Percentiles rank a stretch among this genome's conserved stretches.
Conservation (phyloP, 2,797 vertebrate genomes). For the Megaceryle alcyon region DNA sequence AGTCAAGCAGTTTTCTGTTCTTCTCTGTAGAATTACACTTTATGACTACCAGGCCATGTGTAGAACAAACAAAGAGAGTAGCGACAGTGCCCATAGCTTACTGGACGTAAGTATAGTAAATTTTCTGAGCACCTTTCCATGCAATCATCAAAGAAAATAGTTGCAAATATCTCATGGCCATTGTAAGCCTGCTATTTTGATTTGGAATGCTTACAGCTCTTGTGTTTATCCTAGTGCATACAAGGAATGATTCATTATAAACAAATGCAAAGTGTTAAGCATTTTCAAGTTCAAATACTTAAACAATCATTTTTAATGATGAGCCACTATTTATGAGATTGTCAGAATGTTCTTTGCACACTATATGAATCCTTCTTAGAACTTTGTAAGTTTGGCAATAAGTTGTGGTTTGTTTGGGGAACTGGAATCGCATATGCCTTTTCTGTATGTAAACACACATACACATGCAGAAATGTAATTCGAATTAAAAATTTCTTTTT, state of each 20-base stretch:
- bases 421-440: not conserved
- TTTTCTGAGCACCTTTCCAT: conserved; percentile 52
- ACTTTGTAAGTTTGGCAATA: not conserved
- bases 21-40: conserved; percentile 88
- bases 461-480: not conserved
- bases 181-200: not conserved
- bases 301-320: not conserved
- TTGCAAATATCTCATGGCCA: not conserved
- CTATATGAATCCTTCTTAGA: not conserved
- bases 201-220: conserved; percentile 8
- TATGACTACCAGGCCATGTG: conserved; percentile 98
- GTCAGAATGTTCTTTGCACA: not conserved
- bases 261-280: not conserved
- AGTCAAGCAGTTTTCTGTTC: conserved; percentile 69
- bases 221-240: not conserved
- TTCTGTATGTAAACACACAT: not conserved
- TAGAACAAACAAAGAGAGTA: conserved; percentile 92
- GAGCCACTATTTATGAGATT: not conserved
- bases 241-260: not conserved
- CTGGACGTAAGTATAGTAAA: conserved; percentile 88
- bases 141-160: not conserved
- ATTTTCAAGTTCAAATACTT: not conserved
- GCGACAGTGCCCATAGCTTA: conserved; percentile 88
- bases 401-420: not conserved
- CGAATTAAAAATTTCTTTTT: not conserved